Evolutionary conservation across 2,113 vertebrate genomes (phyloP).

Genomic region (Corythornis cristatus): DNA sequence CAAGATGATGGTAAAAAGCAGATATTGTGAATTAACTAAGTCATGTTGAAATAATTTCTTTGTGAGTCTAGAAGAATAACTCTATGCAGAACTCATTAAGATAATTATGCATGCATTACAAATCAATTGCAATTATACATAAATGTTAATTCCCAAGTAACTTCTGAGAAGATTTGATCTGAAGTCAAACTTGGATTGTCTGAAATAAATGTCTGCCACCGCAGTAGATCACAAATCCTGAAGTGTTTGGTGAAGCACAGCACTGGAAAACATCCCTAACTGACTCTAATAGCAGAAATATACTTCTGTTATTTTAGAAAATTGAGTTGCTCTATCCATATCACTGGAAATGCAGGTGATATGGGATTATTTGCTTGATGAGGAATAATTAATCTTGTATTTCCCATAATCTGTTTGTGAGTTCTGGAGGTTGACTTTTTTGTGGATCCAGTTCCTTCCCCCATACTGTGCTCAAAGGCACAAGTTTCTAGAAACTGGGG

Average conservation of each 20-base stretch:
- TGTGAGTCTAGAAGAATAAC: neutral
- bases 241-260: neutral
- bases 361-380: neutral
- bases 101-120: neutral
- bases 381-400: neutral
- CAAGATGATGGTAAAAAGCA: neutral
- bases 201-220: neutral
- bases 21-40: neutral
- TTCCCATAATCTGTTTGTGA: neutral
- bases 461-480: neutral
- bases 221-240: neutral
- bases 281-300: neutral
- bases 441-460: neutral
- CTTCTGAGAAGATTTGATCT: neutral
- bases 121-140: neutral
- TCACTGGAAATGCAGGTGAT: neutral
- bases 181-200: neutral
- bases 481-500: neutral
- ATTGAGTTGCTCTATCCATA: neutral
- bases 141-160: neutral
- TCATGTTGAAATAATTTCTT: neutral
- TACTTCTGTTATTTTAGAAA: neutral
- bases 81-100: neutral
- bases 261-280: rapidly evolving
- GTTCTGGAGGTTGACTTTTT: neutral